Evolutionary conservation across 2,797 vertebrate genomes (phyloP), one percentile per base, ranked within the genome.

Genomic region (Halcyon chelicuti): DNA sequence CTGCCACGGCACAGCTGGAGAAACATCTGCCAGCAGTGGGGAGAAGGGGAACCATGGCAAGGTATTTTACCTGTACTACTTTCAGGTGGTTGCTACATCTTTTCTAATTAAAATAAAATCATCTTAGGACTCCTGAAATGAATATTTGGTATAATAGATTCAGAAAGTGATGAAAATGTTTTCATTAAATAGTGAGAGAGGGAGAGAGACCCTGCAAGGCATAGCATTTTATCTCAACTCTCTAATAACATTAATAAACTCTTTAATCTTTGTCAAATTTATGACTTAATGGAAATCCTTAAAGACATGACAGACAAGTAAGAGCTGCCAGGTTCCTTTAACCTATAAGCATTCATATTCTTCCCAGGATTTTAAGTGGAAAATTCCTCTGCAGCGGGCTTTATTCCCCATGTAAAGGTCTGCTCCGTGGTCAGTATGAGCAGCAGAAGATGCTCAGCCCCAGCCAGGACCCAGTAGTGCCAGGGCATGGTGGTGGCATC

Each of bases 191-290:
- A 96, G 94, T 66, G 93, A 94, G 75, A 92, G 94, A 93, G 88
- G 76, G 90, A 96, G 88, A 97, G 96, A 96, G 97, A 97, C 95
- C 97, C 98, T 98, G 97, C 95, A 97, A 98, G 97, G 97, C 98
- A 98, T 68, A 94, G 94, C 95, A 97, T 98, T 98, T 98, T 97
- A 97, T 97, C 97, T 98, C 96, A 90, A 92, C 91, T 94, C 97
- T 97, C 97, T 97, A 97, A 98, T 98, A 98, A 97, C 96, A 96
- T 97, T 98, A 98, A 98, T 98, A 98, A 97, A 97, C 97, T 97
- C 98, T 98, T 98, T 98, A 98, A 98, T 98, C 97, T 98, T 95
- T 94, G 96, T 97, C 97, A 97, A 95, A 46, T 98, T 98, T 97
- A 97, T 97, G 97, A 96, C 96, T 98, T 98, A 97, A 98, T 97